Evolutionary conservation across 1,140 invertebrate genomes (phyloP).

Genomic region (Holotrichia oblita): DNA sequence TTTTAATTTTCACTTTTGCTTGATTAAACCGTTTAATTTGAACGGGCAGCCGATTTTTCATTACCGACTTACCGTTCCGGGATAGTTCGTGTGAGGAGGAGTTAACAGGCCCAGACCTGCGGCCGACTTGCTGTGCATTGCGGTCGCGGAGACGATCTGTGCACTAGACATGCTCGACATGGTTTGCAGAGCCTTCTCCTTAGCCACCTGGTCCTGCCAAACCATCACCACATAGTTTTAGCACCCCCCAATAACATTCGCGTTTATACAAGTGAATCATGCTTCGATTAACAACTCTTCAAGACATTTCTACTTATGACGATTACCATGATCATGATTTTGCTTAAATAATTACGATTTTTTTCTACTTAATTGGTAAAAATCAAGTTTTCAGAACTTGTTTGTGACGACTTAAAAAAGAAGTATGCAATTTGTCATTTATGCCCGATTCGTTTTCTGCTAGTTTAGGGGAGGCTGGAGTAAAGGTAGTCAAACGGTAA

Average conservation of each 20-base stretch:
- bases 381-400: no score
- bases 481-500: no score
- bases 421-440: no score
- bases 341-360: no score
- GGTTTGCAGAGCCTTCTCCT: conserved; percentile 96
- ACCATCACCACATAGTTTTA: conserved; percentile 45
- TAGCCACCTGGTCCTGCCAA: conserved; percentile 85
- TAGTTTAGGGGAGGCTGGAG: no score
- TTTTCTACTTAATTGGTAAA: no score
- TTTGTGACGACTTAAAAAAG: no score
- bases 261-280: no score
- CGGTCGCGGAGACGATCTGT: conserved; percentile 91
- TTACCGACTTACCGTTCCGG: conserved; percentile 74
- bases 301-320: no score
- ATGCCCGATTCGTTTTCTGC: no score
- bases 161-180: conserved; percentile 96
- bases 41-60: conserved; percentile 34
- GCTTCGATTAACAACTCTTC: no score
- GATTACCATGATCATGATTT: conserved; percentile 36
- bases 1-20: not conserved
- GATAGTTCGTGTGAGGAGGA: conserved; percentile 66
- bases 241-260: not conserved
- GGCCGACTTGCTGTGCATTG: conserved; percentile 70
- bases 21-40: conserved; percentile 6
- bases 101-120: conserved; percentile 64